Evolutionary conservation across 2,888 invertebrate species (phyloP), one percentile per base, ranked within the genome.

Genomic region (Omphaloscelis lunosa): DNA sequence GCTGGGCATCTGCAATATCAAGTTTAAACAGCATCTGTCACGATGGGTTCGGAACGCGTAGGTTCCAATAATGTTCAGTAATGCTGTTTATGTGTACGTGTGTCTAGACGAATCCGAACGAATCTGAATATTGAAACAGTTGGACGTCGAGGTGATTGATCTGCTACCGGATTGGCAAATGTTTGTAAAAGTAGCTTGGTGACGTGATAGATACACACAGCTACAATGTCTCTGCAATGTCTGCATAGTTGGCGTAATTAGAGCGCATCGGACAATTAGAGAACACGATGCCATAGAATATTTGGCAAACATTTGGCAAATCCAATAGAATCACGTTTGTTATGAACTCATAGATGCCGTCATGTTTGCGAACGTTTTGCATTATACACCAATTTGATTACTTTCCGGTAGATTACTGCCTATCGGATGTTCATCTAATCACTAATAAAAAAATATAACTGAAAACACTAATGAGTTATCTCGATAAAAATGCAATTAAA

Each of bases 281-380:
- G 45, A 67, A 72, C 51, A 58, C 58, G 12, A 29, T 61, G 34
- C 45, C 27, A 71, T 56, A 86, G 79, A 87, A 85, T 84, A 87
- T 84, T 80, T 66, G 63, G 45, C 73, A 78, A 82, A 78, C 63
- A 80, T 80, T 81, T 82, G 81, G 78, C 79, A 59, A 80, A 72
- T 79, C n/a, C 39, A 72, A 77, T 73, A 66, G 68, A 75, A 62
- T 59, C 75, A 53, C 75, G 86, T 89, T 85, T 84, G 86, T 89
- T 89, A 83, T 85, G 79, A 89, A 89, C 87, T 89, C 87, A 88
- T 84, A 83, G 83, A 77, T 75, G 61, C 62, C 58, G 85, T 59
- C 68, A 78, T 90, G 89, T 92, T 93, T 90, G 86, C 77, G 61
- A 81, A 86, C 79, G 82, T 89, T 93, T 93, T 91, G 87, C 88